A percentile compares a stretch with the other conserved stretches of the same genome.
Conservation (phyloP, 2,113 vertebrate genomes). For the Neolamprologus fasciatus region DNA sequence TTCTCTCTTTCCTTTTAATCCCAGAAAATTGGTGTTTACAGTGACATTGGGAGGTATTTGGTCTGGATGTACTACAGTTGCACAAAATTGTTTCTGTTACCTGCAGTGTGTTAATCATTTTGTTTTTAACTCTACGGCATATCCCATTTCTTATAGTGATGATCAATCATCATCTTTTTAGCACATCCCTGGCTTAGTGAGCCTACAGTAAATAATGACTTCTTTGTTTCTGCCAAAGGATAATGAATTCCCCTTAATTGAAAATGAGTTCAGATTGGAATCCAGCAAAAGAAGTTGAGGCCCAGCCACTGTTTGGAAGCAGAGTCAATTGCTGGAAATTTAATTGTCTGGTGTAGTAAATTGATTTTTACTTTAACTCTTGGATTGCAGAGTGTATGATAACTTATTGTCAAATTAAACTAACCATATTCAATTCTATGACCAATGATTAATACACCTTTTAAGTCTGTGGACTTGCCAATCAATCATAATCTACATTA, state of each 20-base stretch:
- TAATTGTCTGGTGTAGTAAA: slow-evolving; percentile 9
- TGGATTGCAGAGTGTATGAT: not conserved
- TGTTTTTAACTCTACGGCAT: not conserved
- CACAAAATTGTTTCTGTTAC: not conserved
- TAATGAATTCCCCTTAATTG: slow-evolving; percentile 39
- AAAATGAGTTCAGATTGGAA: slow-evolving; percentile 49
- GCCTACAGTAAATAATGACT: slow-evolving; percentile 36
- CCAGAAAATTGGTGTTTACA: not conserved
- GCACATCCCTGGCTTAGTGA: slow-evolving; percentile 6
- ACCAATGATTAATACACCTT: not conserved
- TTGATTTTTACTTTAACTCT: slow-evolving; percentile 12
- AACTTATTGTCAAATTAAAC: not conserved
- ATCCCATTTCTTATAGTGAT: slow-evolving; percentile 2
- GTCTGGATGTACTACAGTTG: not conserved
- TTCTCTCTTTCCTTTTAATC: not conserved
- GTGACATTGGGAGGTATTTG: not conserved
- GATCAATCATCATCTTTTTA: slow-evolving; percentile 34
- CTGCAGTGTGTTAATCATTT: not conserved
- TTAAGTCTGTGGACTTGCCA: not conserved
- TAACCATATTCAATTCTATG: not conserved
- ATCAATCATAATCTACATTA: not conserved
- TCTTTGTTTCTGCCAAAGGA: slow-evolving; percentile 38
- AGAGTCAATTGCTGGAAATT: slow-evolving; percentile 24
- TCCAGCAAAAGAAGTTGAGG: slow-evolving; percentile 41
- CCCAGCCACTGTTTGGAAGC: slow-evolving; percentile 24